phyloP scores from a whole-genome alignment of 2,797 vertebrate species.

The Onychomys torridus region DNA sequence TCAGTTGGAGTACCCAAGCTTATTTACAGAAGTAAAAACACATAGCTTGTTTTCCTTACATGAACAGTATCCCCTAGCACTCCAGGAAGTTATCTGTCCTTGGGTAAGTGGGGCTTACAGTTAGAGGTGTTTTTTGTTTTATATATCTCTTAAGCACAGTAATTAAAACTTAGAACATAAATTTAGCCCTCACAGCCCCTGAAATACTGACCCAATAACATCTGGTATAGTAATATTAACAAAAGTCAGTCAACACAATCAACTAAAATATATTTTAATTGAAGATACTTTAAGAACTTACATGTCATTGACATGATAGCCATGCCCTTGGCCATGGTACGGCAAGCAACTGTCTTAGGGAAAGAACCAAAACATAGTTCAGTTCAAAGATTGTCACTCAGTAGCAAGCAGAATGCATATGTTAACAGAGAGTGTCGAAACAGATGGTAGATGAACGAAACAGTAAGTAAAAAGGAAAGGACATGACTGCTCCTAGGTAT shows the following conservation, averaged over 20 bases:
- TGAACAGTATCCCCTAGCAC: too few relatives aligned
- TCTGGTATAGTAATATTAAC: not conserved
- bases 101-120: too few relatives aligned
- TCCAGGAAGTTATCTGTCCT: too few relatives aligned
- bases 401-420: not conserved
- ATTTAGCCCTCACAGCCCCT: not conserved
- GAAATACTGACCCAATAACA: not conserved
- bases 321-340: not conserved
- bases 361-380: not conserved
- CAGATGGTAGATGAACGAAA: not conserved
- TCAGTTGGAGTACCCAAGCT: too few relatives aligned
- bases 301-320: not conserved
- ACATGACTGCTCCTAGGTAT: too few relatives aligned
- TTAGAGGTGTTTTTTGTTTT: not conserved
- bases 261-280: slow-evolving; percentile 26
- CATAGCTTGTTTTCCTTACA: too few relatives aligned
- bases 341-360: not conserved
- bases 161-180: not conserved
- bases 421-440: not conserved
- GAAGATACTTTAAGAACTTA: slow-evolving; percentile 20
- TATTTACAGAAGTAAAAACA: too few relatives aligned
- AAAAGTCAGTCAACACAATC: slow-evolving; percentile 13
- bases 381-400: not conserved
- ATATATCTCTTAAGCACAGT: not conserved
- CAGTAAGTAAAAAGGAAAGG: too few relatives aligned